Evolutionary conservation across 1,140 invertebrate genomes (phyloP).

Genomic region (Propsilocerus akamusi): DNA sequence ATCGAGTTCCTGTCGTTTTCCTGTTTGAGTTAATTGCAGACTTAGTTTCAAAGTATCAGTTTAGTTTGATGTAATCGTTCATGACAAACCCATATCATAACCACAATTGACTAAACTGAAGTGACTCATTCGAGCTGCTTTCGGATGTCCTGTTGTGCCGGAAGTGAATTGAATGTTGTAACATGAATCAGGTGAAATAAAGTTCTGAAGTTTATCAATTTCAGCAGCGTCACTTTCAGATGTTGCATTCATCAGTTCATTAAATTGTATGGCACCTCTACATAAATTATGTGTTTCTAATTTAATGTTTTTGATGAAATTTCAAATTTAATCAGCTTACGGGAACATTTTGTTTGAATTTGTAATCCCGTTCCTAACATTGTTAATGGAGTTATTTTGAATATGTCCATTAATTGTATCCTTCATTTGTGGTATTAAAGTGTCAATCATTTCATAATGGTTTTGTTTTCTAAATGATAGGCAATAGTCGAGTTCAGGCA

Average conservation of each 20-base stretch:
- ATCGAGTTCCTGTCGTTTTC: neutral
- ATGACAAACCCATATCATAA: conserved; percentile 39
- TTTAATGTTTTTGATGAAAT: neutral
- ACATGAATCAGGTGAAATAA: conserved; percentile 33
- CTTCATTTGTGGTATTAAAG: conserved; percentile 30
- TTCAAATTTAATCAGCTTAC: neutral
- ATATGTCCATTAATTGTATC: neutral
- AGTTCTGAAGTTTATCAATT: neutral
- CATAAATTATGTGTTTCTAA: no score
- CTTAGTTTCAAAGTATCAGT: neutral
- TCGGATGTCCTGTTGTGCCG: conserved; percentile 53
- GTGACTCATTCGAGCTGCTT: conserved; percentile 71
- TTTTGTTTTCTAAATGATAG: conserved; percentile 47
- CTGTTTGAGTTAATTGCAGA: neutral
- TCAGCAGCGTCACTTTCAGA: neutral
- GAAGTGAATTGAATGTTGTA: conserved; percentile 80
- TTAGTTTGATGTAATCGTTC: conserved; percentile 7
- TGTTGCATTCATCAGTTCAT: neutral
- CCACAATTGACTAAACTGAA: conserved; percentile 74
- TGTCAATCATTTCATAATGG: conserved; percentile 47
- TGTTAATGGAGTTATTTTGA: no score
- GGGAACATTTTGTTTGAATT: no score
- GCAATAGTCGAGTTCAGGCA: conserved; percentile 57
- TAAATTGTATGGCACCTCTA: neutral
- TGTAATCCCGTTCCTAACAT: no score